Base-by-base conservation (phyloP, 2,888 invertebrate genomes). In the Cryptocephalus primarius region DNA sequence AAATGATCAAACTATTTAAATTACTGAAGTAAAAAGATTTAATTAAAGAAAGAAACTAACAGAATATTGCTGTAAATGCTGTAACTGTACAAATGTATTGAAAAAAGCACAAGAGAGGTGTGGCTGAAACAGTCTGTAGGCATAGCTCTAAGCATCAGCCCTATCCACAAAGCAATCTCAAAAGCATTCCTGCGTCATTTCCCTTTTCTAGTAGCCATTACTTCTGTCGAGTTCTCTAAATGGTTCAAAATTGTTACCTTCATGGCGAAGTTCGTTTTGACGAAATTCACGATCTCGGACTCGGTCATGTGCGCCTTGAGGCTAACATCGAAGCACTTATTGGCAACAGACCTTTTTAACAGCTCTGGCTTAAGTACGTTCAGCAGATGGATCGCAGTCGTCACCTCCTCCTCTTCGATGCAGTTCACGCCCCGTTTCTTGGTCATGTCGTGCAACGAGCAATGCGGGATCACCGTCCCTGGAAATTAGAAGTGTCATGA, bases 291-390 rank as follows among this genome's bases (percentile, higher is more conserved):
- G 33, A 84, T 74, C 51, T 85, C 82, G 32, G 72, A 64, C 46
- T 82, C 82, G 2, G 76, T 79, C 63, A 85, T 69, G 56, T 79
- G 79, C 10, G 80, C 75, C 47, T 75, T 63, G 8, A 67, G 64
- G 8, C 71, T 72, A 0, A 71, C 62, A 57, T 74, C 72, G 8
- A 75, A 55, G 64, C 83, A 84, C 52, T 73, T 73, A 48, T 72
- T 74, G 1, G 72, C 68, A 6, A 82, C 72, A 8, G 82, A 77
- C 47, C 78, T 71, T 52, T 71, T 67, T 39, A 77, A 75, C 50
- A 88, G 66, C 60, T 82, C 78, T 1, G 80, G 80, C 58, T 81
- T 78, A 43, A 88, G 72, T 8, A 76, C 69, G 66, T 78, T 80
- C 44, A 83, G 66, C 40, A 87, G 65, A 58, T 78, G 72, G 57